Conservation (phyloP, 2,113 vertebrate species). For the Actinemys pallida region DNA sequence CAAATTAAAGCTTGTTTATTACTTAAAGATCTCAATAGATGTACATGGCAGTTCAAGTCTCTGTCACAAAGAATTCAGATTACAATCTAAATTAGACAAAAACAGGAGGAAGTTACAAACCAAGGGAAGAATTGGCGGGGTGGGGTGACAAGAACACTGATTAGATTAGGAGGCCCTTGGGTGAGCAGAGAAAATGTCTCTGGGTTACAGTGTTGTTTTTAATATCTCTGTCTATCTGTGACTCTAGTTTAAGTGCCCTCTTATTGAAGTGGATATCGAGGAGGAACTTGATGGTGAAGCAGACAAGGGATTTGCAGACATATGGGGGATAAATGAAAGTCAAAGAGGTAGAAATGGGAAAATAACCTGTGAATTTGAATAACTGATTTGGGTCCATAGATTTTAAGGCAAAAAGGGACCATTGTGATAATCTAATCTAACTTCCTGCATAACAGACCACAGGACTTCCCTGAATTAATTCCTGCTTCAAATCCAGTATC, state of each 20-base stretch:
- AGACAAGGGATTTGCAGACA: neutral
- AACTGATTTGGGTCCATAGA: neutral
- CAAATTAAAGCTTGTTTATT: neutral
- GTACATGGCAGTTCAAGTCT: neutral
- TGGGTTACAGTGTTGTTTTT: neutral
- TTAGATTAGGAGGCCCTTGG: neutral
- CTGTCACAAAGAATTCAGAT: neutral
- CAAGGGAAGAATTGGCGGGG: neutral
- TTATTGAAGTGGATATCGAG: neutral
- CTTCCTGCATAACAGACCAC: neutral
- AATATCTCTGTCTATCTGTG: neutral
- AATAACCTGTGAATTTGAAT: neutral
- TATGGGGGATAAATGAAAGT: neutral
- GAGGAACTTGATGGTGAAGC: neutral
- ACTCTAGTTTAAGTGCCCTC: fast-evolving
- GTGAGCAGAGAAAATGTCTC: neutral
- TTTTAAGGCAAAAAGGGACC: neutral
- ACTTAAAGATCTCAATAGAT: neutral
- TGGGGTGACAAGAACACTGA: fast-evolving
- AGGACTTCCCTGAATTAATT: neutral
- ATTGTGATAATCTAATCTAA: neutral
- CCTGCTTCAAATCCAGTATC: neutral
- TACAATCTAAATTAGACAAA: neutral
- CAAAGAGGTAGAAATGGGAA: neutral
- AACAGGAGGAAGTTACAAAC: neutral